These are phyloP conservation scores for Poecilia wingei DNA, from an alignment of 2,797 vertebrate species.

Conservation along the genomic window DNA sequence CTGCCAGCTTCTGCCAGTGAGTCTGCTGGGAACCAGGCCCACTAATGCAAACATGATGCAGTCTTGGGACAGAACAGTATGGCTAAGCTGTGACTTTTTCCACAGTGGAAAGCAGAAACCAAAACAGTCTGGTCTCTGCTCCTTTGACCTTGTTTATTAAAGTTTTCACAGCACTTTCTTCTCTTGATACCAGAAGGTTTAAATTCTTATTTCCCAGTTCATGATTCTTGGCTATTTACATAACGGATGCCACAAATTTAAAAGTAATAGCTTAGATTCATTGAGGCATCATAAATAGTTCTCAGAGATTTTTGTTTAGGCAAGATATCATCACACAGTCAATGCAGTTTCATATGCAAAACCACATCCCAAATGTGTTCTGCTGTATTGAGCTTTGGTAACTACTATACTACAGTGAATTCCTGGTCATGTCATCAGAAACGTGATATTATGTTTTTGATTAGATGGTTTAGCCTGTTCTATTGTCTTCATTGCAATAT, in stretches of 20 bases:
- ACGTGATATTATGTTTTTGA: too few relatives aligned
- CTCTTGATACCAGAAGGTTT: background rate
- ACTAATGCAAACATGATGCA: slow-evolving; percentile 44
- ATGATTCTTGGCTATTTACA: background rate
- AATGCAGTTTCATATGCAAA: background rate
- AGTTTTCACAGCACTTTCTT: background rate
- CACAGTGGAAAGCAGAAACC: background rate
- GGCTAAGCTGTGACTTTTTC: slow-evolving; percentile 25
- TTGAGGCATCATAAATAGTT: background rate
- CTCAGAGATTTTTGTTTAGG: background rate
- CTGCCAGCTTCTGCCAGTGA: background rate
- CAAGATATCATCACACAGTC: background rate
- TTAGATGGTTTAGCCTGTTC: background rate
- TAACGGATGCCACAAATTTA: background rate
- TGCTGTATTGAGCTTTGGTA: too few relatives aligned
- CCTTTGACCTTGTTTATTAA: slow-evolving; percentile 5
- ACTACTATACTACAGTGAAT: too few relatives aligned
- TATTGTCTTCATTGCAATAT: background rate
- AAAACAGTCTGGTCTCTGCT: slow-evolving; percentile 35
- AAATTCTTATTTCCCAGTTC: background rate
- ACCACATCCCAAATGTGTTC: background rate
- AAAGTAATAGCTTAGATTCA: background rate
- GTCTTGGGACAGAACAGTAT: slow-evolving; percentile 13
- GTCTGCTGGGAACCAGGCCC: slow-evolving; percentile 31
- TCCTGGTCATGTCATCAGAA: too few relatives aligned